A percentile compares a stretch with the other conserved stretches of the same genome.
These are phyloP conservation scores for Monopis laevigella DNA, from an alignment of 2,888 invertebrate genomes.

Conservation along the genomic window DNA sequence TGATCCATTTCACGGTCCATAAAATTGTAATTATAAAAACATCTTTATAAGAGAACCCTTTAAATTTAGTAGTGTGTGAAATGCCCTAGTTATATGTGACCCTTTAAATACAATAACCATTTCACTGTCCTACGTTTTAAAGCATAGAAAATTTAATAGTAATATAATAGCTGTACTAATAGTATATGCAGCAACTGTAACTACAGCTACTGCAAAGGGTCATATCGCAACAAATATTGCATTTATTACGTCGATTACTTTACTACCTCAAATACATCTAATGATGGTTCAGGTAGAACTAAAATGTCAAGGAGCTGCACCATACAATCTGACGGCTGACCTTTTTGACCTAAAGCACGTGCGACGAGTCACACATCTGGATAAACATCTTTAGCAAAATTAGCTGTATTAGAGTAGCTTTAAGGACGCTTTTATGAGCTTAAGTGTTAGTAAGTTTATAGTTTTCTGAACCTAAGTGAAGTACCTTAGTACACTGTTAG, in stretches of 20 bases:
- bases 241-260: conserved; percentile 5
- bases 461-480: not conserved
- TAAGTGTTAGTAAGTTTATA: too few species aligned
- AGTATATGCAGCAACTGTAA: too few species aligned
- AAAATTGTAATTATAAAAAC: too few species aligned
- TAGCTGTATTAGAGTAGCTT: not conserved
- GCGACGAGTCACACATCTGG: not conserved
- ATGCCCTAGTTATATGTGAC: too few species aligned
- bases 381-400: not conserved
- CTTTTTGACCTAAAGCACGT: conserved; percentile 10
- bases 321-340: conserved; percentile 9
- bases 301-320: conserved; percentile 11
- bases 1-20: too few species aligned
- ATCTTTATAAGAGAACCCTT: too few species aligned
- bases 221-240: conserved; percentile 3
- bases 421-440: not conserved
- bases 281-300: conserved; percentile 4
- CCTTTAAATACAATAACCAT: too few species aligned
- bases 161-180: too few species aligned
- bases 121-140: too few species aligned
- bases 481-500: conserved; percentile 5
- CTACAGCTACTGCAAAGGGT: conserved; percentile 5
- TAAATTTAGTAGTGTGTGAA: too few species aligned
- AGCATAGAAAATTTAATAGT: too few species aligned
- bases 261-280: conserved; percentile 4